These are phyloP conservation scores for Gopherus evgoodei DNA, from an alignment of 2,113 vertebrate species.

Conservation along the genomic window DNA sequence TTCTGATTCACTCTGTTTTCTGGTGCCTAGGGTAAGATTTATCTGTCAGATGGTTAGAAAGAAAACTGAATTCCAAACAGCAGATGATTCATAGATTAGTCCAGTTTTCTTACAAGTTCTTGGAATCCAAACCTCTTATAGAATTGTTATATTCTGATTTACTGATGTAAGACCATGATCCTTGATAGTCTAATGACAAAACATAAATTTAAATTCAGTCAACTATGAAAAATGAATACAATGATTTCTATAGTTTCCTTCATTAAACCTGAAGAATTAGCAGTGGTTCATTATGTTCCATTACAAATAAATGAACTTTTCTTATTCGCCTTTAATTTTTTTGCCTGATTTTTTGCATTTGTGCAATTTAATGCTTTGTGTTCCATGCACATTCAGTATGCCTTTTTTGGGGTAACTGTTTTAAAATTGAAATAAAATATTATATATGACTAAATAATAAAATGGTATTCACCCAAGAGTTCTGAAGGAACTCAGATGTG, in stretches of 20 bases:
- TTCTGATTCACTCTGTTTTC: not conserved
- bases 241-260: not conserved
- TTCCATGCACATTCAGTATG: rapidly evolving
- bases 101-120: not conserved
- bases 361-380: not conserved
- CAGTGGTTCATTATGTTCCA: rapidly evolving
- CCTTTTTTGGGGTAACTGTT: not conserved
- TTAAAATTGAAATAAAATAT: slow-evolving; percentile 20
- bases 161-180: rapidly evolving
- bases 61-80: not conserved
- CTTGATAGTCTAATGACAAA: not conserved
- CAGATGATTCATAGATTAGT: not conserved
- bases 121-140: slow-evolving; percentile 13
- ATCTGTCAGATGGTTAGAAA: not conserved
- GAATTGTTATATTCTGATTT: not conserved
- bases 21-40: not conserved
- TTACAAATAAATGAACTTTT: not conserved
- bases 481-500: no score
- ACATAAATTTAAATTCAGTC: not conserved
- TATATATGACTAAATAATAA: not conserved
- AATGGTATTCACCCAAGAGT: no score
- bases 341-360: not conserved
- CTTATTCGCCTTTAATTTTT: rapidly evolving
- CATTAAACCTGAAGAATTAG: not conserved
- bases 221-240: not conserved